phyloP scores from a whole-genome alignment of 2,797 vertebrate species.

The Pseudocheirus occidentalis region DNA sequence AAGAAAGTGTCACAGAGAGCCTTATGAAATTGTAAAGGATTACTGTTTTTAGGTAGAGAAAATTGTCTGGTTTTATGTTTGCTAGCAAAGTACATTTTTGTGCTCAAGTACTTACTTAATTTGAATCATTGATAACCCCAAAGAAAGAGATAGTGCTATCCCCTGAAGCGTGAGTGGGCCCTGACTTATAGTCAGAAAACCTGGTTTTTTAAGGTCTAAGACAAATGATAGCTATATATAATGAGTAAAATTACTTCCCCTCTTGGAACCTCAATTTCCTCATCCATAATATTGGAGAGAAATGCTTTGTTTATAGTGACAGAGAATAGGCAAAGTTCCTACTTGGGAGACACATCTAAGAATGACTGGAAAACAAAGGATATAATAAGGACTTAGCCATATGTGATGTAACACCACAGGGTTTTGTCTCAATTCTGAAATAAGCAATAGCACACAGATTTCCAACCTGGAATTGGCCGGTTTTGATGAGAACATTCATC shows the following conservation, averaged over 20 bases:
- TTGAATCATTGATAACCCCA: conserved; percentile 18
- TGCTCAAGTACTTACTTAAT: conserved; percentile 41
- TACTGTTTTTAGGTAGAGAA: conserved; percentile 62
- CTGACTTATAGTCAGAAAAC: neutral
- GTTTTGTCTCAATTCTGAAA: neutral
- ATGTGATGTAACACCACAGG: neutral
- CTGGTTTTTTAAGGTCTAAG: neutral
- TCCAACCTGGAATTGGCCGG: neutral
- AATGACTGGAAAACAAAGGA: neutral
- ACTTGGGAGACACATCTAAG: neutral
- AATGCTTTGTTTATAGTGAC: neutral
- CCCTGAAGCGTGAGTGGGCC: neutral
- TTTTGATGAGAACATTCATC: too few species aligned
- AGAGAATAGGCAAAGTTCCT: neutral
- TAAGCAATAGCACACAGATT: neutral
- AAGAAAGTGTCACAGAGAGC: conserved; percentile 64
- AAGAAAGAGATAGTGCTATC: neutral
- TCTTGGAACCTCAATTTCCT: neutral
- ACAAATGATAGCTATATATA: neutral
- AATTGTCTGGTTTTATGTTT: conserved; percentile 60
- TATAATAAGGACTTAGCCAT: neutral
- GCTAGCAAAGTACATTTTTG: conserved; percentile 56
- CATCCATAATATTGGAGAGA: neutral
- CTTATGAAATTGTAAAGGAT: conserved; percentile 65
- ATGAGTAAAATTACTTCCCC: neutral